These are phyloP conservation scores for Dolichoris vasculosae DNA, from an alignment of 1,140 invertebrate genomes.

Conservation along the genomic window DNA sequence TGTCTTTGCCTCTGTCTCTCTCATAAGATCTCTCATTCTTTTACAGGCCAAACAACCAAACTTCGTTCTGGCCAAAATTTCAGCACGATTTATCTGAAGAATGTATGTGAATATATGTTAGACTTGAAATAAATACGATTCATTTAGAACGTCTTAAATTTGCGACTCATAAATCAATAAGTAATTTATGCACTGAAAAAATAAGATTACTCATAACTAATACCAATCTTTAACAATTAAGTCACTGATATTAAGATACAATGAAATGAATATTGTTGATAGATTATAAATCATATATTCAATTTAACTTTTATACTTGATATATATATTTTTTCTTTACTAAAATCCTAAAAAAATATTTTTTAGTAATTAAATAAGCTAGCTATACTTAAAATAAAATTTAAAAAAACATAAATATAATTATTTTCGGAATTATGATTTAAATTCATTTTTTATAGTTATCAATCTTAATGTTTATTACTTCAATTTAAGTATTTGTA, in stretches of 20 bases:
- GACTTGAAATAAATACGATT: constrained; percentile 4
- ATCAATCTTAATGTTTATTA: neutral
- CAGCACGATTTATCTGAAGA: constrained; percentile 15
- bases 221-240: neutral
- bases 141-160: neutral
- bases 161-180: neutral
- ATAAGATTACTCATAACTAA: neutral
- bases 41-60: neutral
- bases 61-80: constrained; percentile 14
- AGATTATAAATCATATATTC: neutral
- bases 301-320: neutral
- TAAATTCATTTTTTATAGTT: neutral
- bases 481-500: neutral
- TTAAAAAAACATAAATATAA: neutral
- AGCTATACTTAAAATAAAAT: neutral
- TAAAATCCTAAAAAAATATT: neutral
- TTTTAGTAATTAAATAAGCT: neutral
- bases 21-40: neutral
- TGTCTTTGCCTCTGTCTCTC: neutral
- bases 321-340: neutral
- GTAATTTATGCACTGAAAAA: neutral
- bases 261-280: neutral
- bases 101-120: neutral
- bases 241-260: neutral
- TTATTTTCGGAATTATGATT: neutral